These are phyloP conservation scores for Lepidocolaptes lacrymiger DNA, from an alignment of 2,797 vertebrate species.

Conservation along the genomic window DNA sequence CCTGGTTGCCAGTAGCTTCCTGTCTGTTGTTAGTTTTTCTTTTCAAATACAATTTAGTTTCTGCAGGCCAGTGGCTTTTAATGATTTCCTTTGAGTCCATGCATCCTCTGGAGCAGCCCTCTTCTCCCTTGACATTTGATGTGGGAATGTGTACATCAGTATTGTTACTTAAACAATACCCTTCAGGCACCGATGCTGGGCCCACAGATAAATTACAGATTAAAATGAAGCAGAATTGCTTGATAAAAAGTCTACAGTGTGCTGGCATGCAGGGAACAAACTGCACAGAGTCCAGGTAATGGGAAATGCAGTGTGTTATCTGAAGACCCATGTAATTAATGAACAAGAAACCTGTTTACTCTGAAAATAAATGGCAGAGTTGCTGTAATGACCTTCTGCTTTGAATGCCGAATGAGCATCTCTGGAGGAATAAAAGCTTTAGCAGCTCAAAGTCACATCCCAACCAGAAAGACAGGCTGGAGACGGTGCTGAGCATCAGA, in stretches of 20 bases:
- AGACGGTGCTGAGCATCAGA: background rate
- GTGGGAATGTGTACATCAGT: constrained; percentile 63
- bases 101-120: constrained; percentile 58
- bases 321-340: constrained; percentile 58
- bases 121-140: constrained; percentile 64
- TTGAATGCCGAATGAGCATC: constrained; percentile 30
- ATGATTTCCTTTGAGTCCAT: constrained; percentile 65
- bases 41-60: constrained; percentile 57
- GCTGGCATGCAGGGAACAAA: constrained; percentile 23
- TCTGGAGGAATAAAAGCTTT: background rate
- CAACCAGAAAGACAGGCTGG: background rate
- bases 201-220: constrained; percentile 52
- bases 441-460: constrained; percentile 15
- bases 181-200: constrained; percentile 33
- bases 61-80: constrained; percentile 64
- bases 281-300: constrained; percentile 28
- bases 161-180: constrained; percentile 66
- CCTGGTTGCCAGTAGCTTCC: constrained; percentile 52
- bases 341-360: constrained; percentile 62
- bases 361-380: constrained; percentile 42
- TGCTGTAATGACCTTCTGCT: constrained; percentile 18
- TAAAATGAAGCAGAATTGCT: constrained; percentile 28
- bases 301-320: constrained; percentile 27
- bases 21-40: constrained; percentile 61
- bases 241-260: constrained; percentile 26